Evolutionary conservation across 30 jellyfish, hydroid and myxozoan species (phyloP).

Genomic region (Catostylus mosaicus): DNA sequence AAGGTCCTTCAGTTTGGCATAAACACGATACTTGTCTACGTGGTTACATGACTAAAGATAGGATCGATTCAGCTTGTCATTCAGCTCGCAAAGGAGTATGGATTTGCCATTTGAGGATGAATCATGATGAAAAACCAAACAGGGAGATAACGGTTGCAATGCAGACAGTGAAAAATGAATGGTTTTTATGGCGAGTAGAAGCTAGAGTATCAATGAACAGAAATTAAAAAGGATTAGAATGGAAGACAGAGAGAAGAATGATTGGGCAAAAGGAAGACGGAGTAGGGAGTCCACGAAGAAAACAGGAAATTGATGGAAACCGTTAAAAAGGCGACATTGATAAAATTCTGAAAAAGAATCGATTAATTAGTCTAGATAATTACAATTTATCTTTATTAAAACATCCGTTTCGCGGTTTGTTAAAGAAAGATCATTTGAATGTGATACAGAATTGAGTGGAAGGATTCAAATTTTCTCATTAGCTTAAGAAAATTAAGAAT

Average conservation of each 20-base stretch:
- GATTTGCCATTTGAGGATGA: background rate
- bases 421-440: background rate
- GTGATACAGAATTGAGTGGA: background rate
- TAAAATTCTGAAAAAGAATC: constrained; percentile 27
- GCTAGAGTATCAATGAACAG: background rate
- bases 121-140: background rate
- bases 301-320: constrained; percentile 50
- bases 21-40: too few relatives aligned
- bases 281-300: constrained; percentile 6
- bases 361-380: constrained; percentile 47
- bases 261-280: background rate
- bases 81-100: too few relatives aligned
- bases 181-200: background rate
- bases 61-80: too few relatives aligned
- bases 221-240: background rate
- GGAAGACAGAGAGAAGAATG: background rate
- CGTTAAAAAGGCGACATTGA: constrained; percentile 59
- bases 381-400: constrained; percentile 11
- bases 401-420: constrained; percentile 56
- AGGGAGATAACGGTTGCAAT: background rate
- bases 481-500: background rate
- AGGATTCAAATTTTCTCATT: background rate
- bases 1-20: too few relatives aligned
- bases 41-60: too few relatives aligned
- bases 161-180: constrained; percentile 1